Conservation (phyloP, 2,888 invertebrate species). For the Rotaria socialis region DNA sequence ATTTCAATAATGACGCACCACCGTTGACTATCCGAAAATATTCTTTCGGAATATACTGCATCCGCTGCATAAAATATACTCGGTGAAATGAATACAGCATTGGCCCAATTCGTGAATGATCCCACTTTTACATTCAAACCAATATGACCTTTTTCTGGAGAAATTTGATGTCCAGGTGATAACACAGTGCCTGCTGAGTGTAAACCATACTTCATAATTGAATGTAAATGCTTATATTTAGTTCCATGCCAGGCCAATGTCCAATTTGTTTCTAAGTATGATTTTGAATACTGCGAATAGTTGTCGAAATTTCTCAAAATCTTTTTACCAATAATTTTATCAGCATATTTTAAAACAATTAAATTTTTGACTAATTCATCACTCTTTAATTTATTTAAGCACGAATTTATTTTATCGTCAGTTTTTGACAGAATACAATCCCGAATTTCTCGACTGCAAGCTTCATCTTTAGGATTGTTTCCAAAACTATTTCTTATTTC, state of each 20-base stretch:
- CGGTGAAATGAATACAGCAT: background rate
- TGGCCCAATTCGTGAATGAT: background rate
- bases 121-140: background rate
- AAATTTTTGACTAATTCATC: background rate
- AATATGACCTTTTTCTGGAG: background rate
- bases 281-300: background rate
- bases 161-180: background rate
- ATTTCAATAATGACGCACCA: background rate
- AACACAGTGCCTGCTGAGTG: background rate
- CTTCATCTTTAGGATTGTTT: background rate
- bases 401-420: background rate
- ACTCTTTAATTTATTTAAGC: background rate
- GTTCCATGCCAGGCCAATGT: slow-evolving; percentile 2
- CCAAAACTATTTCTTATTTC: background rate
- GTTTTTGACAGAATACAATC: background rate
- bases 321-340: background rate
- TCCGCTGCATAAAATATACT: background rate
- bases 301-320: background rate
- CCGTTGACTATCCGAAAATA: background rate
- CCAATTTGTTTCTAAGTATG: background rate
- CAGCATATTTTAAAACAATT: background rate
- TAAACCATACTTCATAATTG: background rate
- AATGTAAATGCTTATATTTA: background rate
- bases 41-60: background rate
- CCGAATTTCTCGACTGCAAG: background rate